Evolutionary conservation across 2,888 invertebrate species (phyloP), one percentile per base, ranked within the genome.

Genomic region (Tridacna crocea): DNA sequence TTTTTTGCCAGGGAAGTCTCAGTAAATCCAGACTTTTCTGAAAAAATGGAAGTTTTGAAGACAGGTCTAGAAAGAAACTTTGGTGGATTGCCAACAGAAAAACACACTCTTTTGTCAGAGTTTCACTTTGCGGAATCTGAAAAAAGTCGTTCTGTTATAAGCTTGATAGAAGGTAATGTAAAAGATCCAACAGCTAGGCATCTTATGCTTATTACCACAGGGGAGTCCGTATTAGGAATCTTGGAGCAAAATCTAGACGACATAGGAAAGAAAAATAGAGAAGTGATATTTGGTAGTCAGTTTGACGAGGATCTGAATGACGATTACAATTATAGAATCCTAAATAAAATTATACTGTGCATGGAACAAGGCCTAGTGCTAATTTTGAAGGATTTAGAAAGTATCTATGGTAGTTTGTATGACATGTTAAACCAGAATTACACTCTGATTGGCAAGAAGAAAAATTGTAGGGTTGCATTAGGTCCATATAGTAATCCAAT

Each of bases 401-500:
- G 68, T 61, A 88, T 91, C 11, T 91, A 90, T 80, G 90, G 89
- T 13, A 89, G 89, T 78, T 63, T 90, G 27, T 90, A 90, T 87
- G 90, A 89, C 68, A 89, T 91, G 90, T 81, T 91, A 2, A 91
- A 91, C 77, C 90, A 90, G 61, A 90, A 90, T 74, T 91, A 91
- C 75, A 89, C 87, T 0, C 51, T 87, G 11, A 87, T 90, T 58
- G 89, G 88, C 0, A 86, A 84, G 48, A 89, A 89, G 74, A 88
- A 87, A 63, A 87, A 88, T 55, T 90, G 90, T 58, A 46, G 90
- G 26, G 83, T 91, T 48, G 91, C 90, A 8, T 77, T 89, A 19
- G 91, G 91, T 11, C 88, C 87, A 11, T 89, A 89, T 61, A 89
- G 89, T 75, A 90, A 90, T 75, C 90, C 89, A 13, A 88, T 89